Evolutionary conservation across 2,113 vertebrate species (phyloP), one percentile per base, ranked within the genome.

Genomic region (Melanocharis versteri): DNA sequence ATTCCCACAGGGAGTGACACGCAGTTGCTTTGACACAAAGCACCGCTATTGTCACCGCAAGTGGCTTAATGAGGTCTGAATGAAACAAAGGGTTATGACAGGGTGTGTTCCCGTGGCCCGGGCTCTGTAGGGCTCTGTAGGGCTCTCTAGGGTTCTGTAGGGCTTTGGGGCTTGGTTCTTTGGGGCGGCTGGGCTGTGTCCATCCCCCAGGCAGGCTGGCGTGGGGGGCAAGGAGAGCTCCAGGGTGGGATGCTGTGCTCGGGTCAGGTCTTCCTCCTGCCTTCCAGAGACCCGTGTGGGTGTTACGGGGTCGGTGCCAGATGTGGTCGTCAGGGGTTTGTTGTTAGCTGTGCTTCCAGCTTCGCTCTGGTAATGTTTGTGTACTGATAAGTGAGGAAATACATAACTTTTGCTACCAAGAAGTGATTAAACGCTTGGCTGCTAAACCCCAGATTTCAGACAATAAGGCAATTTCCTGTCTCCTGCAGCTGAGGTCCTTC

Each of bases 391-490:
- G 94, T 78, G 66, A 96, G 95, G 94, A 97, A 94, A 88, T 89
- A 60, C 92, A 90, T 73, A 68, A 69, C 68, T 92, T 85, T 71
- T 70, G 57, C 57, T 87, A 95, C 83, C 85, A 88, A 85, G 89
- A 86, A 77, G 79, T 70, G 89, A 94, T 96, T 95, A 89, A 96
- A 75, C 51, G 22, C 87, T 96, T 96, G 97, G 87, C 95, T 91
- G 89, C 81, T 83, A 90, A 89, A 79, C n/a, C 17, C 5, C 85
- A 89, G 86, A 40, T 84, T 92, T 78, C 90, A 97, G 94, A 96
- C 94, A 90, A 94, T 95, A 90, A 94, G 76, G 94, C 70, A 94
- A 85, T 97, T 97, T 97, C 96, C 96, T 96, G 95, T 87, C 86
- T 93, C 77, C 42, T 48, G 22, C 53, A 16, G 90, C 27, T 86